phyloP scores from a whole-genome alignment of 2,113 vertebrate genomes.

The Jacana jacana region DNA sequence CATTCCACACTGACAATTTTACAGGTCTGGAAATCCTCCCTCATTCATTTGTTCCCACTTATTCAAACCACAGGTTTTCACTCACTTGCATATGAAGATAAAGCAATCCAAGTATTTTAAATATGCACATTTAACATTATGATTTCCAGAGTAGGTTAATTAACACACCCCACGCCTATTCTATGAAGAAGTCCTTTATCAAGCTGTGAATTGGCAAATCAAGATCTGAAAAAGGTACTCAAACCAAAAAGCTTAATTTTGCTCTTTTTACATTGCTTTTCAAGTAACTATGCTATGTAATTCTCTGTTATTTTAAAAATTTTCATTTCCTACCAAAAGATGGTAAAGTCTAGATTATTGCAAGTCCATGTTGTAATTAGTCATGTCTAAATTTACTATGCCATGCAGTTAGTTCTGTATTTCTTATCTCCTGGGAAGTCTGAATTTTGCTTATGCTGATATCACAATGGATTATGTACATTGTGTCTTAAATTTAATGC shows the following conservation, averaged over 20 bases:
- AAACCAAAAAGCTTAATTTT: background rate
- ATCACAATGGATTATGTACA: background rate
- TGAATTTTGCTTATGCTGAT: background rate
- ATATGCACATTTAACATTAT: background rate
- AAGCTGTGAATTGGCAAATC: background rate
- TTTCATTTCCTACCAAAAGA: background rate
- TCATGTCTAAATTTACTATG: background rate
- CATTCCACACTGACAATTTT: constrained; percentile 2
- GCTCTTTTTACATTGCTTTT: background rate
- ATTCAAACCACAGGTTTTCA: constrained; percentile 9
- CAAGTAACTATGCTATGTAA: background rate
- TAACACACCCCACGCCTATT: background rate
- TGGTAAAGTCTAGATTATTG: background rate
- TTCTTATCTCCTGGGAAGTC: background rate
- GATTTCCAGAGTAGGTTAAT: background rate
- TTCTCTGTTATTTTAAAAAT: background rate
- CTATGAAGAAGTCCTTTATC: background rate
- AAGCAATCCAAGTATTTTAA: background rate
- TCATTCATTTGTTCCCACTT: background rate
- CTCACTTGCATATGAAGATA: background rate
- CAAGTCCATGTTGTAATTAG: background rate
- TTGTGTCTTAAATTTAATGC: background rate
- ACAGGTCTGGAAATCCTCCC: constrained; percentile 1
- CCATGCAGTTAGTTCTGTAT: background rate
- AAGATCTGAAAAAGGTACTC: background rate